These are phyloP conservation scores for Halesus radiatus DNA, from an alignment of 1,140 invertebrate species.

Conservation along the genomic window DNA sequence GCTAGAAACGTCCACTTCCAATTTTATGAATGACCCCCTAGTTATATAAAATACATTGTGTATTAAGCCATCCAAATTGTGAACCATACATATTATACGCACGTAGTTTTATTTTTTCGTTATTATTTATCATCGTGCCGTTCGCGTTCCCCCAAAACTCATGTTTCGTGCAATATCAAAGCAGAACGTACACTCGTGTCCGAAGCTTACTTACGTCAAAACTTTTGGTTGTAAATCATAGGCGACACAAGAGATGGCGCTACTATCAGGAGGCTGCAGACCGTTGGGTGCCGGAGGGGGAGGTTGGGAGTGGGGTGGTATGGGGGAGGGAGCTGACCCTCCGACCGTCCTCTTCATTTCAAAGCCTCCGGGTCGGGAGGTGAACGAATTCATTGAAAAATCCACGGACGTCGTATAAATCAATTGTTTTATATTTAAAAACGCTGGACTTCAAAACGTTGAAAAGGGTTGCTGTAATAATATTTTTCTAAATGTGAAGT, in stretches of 20 bases:
- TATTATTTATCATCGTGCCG: slow-evolving; percentile 55
- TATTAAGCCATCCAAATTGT: slow-evolving; percentile 44
- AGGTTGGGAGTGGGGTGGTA: not conserved
- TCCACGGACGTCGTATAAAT: slow-evolving; percentile 32
- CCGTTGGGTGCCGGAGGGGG: slow-evolving; percentile 3
- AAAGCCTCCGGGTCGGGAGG: slow-evolving; percentile 25
- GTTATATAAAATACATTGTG: slow-evolving; percentile 51
- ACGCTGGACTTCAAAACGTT: slow-evolving; percentile 11
- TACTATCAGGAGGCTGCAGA: slow-evolving; percentile 55
- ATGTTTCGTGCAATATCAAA: slow-evolving; percentile 55
- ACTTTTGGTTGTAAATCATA: slow-evolving; percentile 57
- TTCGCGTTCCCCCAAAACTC: slow-evolving; percentile 50
- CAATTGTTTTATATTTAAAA: slow-evolving; percentile 31
- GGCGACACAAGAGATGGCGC: slow-evolving; percentile 53
- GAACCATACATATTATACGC: slow-evolving; percentile 32
- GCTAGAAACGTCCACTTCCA: slow-evolving; percentile 56
- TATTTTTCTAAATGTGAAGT: no score
- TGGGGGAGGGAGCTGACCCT: not conserved
- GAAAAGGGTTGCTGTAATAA: not conserved
- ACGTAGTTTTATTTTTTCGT: slow-evolving; percentile 50
- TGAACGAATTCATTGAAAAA: slow-evolving; percentile 32
- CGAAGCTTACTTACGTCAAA: slow-evolving; percentile 59
- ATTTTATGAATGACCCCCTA: slow-evolving; percentile 58
- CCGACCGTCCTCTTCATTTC: not conserved
- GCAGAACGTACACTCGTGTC: slow-evolving; percentile 57